Evolutionary conservation across 2,113 vertebrate genomes (phyloP).

Genomic region (Gasterosteus nipponicus): DNA sequence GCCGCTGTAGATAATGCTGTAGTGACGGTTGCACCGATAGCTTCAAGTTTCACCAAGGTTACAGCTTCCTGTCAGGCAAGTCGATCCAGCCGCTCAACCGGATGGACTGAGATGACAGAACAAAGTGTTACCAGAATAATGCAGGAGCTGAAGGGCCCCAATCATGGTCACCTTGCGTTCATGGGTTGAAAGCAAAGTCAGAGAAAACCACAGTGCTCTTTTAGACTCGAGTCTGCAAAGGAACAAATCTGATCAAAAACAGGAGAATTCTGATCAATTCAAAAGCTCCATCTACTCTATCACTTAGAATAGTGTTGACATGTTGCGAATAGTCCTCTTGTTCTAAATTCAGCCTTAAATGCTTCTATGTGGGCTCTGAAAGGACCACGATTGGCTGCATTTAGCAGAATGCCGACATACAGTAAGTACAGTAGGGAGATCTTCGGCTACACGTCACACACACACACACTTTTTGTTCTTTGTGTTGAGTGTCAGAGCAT

Average conservation of each 20-base stretch:
- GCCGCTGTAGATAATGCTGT: conserved; percentile 59
- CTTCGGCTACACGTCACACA: conserved; percentile 40
- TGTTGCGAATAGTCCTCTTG: background rate
- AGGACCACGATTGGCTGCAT: conserved; percentile 63
- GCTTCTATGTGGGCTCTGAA: conserved; percentile 14
- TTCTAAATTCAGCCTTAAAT: conserved; percentile 25
- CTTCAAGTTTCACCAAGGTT: conserved; percentile 32
- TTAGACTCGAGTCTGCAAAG: background rate
- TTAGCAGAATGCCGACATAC: conserved; percentile 63
- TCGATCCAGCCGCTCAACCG: background rate
- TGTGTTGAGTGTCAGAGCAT: conserved; percentile 69
- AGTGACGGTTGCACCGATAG: conserved; percentile 53
- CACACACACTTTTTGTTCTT: conserved; percentile 72
- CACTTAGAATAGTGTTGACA: conserved; percentile 1
- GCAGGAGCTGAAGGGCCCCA: conserved; percentile 58
- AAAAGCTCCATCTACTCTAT: conserved; percentile 1
- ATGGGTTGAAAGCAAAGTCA: conserved; percentile 19
- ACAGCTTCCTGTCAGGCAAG: conserved; percentile 28
- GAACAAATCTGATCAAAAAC: background rate
- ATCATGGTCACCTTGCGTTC: conserved; percentile 32
- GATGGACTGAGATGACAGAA: conserved; percentile 28
- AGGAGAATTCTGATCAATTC: conserved; percentile 13
- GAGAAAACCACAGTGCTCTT: conserved; percentile 1
- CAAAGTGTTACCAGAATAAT: conserved; percentile 13
- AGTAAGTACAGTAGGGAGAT: conserved; percentile 62